Conservation (phyloP, 2,113 vertebrate genomes). For the Otis tarda region DNA sequence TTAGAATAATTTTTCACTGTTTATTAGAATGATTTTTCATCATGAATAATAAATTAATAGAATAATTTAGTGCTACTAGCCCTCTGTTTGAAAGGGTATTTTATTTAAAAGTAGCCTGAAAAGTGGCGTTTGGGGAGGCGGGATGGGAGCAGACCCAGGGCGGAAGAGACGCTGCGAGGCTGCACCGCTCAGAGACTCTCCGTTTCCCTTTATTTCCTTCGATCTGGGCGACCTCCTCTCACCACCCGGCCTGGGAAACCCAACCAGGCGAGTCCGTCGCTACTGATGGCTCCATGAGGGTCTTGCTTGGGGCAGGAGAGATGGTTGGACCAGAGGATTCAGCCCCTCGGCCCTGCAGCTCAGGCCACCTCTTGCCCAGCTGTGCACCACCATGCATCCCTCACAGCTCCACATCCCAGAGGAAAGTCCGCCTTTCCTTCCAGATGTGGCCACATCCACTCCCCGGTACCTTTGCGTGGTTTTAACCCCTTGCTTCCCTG, state of each 20-base stretch:
- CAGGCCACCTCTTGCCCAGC: background rate
- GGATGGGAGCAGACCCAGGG: background rate
- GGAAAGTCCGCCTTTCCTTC: background rate
- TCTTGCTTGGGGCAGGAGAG: background rate
- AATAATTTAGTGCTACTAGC: slow-evolving; percentile 43
- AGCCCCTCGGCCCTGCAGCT: background rate
- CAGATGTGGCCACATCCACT: background rate
- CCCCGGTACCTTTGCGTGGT: background rate
- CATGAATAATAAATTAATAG: slow-evolving; percentile 75
- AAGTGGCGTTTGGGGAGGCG: background rate
- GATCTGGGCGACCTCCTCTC: background rate
- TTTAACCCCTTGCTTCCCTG: slow-evolving; percentile 8
- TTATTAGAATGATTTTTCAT: slow-evolving; percentile 74
- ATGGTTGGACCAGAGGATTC: background rate
- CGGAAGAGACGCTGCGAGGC: background rate
- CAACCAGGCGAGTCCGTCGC: background rate
- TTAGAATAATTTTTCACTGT: slow-evolving; percentile 75
- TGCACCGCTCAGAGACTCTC: background rate
- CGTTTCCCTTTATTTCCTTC: background rate
- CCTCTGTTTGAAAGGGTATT: slow-evolving; percentile 26
- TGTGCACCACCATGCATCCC: background rate
- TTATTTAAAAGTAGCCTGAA: slow-evolving; percentile 23
- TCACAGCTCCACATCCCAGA: background rate
- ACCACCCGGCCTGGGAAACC: background rate
- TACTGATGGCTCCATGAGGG: background rate